Conservation (phyloP, 1,140 invertebrate genomes). For the Drosophila kurseongensis region DNA sequence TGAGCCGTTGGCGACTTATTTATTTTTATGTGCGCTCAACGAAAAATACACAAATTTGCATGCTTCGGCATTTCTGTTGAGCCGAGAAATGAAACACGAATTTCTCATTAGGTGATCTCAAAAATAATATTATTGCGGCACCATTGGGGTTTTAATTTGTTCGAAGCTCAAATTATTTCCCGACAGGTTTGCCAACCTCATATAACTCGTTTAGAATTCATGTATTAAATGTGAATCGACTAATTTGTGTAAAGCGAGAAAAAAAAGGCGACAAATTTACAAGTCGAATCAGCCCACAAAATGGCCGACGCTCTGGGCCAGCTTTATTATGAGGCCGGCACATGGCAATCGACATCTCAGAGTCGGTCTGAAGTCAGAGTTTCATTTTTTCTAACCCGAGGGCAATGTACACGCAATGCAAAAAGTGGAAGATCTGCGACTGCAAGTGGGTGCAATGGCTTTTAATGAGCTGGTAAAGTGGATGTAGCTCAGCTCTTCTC, state of each 20-base stretch:
- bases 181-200: constrained; percentile 66
- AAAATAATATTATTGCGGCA: constrained; percentile 55
- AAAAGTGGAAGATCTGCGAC: constrained; percentile 20
- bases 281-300: constrained; percentile 67
- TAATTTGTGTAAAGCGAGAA: constrained; percentile 64
- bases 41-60: constrained; percentile 64
- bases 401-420: constrained; percentile 69
- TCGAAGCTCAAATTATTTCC: constrained; percentile 49
- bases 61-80: constrained; percentile 67
- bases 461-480: constrained; percentile 77
- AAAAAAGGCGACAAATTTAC: constrained; percentile 69
- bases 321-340: constrained; percentile 18
- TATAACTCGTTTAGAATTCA: constrained; percentile 75
- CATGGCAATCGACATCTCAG: constrained; percentile 27
- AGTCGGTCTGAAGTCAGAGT: background rate
- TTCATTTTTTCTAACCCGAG: constrained; percentile 25
- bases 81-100: constrained; percentile 66
- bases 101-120: constrained; percentile 72
- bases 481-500: constrained; percentile 25
- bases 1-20: constrained; percentile 54
- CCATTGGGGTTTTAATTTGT: constrained; percentile 64
- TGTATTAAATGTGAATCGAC: constrained; percentile 57
- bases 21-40: constrained; percentile 66
- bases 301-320: constrained; percentile 56
- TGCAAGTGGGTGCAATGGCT: constrained; percentile 69